Evolutionary conservation across 2,888 invertebrate species (phyloP).

Genomic region (Heterodera filipjevi): DNA sequence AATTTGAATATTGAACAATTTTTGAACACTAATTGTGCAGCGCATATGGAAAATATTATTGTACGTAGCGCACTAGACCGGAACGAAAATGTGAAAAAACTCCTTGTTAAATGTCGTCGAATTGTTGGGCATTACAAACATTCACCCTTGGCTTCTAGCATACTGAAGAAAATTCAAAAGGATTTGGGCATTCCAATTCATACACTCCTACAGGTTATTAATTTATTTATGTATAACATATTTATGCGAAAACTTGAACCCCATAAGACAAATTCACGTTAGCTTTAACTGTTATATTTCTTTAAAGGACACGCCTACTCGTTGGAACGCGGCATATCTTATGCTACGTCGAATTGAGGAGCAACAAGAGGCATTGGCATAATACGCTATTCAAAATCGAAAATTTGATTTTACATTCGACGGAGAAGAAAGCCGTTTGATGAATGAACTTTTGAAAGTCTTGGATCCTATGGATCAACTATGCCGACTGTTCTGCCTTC

Average conservation of each 20-base stretch:
- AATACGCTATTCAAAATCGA: conserved; percentile 3
- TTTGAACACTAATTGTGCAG: not conserved
- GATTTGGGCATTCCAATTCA: not conserved
- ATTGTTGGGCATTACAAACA: conserved; percentile 1
- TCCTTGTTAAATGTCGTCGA: not conserved
- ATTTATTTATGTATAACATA: too few relatives aligned
- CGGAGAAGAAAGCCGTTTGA: too few relatives aligned
- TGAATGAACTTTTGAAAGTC: too few relatives aligned
- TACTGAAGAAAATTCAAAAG: conserved; percentile 2
- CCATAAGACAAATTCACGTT: not conserved
- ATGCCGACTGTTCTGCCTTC: too few relatives aligned
- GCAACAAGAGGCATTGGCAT: conserved; percentile 10
- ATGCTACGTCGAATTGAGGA: not conserved
- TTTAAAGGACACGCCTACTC: not conserved
- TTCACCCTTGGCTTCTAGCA: not conserved
- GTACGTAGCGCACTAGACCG: not conserved
- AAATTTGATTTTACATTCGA: not conserved
- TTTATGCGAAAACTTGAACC: too few relatives aligned
- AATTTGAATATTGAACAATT: not conserved
- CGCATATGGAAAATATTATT: not conserved
- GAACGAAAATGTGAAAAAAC: not conserved
- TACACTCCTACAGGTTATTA: too few relatives aligned
- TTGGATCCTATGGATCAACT: too few relatives aligned
- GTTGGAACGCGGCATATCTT: conserved; percentile 9
- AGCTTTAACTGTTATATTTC: not conserved